phyloP scores from a whole-genome alignment of 2,113 vertebrate species.

The Aleadryas rufinucha region DNA sequence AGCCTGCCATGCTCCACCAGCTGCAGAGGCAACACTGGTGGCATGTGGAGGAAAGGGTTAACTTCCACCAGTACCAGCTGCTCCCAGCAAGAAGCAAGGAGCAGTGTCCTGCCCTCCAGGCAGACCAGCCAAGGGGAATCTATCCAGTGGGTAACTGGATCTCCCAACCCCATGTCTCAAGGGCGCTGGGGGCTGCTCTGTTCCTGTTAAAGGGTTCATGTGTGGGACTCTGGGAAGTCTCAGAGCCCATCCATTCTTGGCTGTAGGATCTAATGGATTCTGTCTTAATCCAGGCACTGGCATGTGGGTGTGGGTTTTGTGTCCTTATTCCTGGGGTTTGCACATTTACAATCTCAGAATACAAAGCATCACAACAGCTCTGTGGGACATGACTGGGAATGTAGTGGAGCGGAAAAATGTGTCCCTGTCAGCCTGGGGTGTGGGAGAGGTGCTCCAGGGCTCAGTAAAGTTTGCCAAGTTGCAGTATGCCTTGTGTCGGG shows the following conservation, averaged over 20 bases:
- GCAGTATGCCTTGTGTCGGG: not conserved
- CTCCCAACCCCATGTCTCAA: not conserved
- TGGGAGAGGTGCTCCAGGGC: not conserved
- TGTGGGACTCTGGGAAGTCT: not conserved
- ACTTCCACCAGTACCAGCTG: not conserved
- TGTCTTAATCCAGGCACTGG: not conserved
- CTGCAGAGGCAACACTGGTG: fast-evolving
- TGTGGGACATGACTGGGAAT: not conserved
- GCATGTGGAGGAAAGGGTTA: not conserved
- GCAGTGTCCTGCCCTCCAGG: not conserved
- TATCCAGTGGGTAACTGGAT: not conserved
- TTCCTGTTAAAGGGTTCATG: not conserved
- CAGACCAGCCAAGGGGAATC: not conserved
- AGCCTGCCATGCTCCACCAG: fast-evolving
- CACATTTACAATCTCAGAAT: not conserved
- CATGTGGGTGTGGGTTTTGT: not conserved
- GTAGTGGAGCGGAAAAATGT: not conserved
- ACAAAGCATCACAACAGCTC: not conserved
- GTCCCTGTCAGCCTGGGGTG: not conserved
- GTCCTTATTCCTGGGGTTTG: not conserved
- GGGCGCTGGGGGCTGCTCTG: not conserved
- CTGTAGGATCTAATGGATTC: not conserved
- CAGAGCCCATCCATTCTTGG: not conserved
- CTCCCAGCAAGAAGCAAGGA: not conserved
- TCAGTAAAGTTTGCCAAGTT: not conserved